Evolutionary conservation across 2,797 vertebrate species (phyloP).

Genomic region (Salarias fasciatus): DNA sequence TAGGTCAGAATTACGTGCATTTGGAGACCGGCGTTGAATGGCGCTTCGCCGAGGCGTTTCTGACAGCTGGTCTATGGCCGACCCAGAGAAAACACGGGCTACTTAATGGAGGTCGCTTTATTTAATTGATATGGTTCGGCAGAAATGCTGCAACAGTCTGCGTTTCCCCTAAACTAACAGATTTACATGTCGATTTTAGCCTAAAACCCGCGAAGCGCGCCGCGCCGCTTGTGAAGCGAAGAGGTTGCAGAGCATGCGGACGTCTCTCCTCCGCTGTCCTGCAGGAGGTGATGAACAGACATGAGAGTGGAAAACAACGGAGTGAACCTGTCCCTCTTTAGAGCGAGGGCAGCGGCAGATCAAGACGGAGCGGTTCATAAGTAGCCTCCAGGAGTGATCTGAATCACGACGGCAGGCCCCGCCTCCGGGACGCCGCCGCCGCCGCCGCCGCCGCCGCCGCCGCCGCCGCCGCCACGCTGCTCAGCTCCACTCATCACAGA

Average conservation of each 20-base stretch:
- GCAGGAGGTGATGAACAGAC: constrained; percentile 40
- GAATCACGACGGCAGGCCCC: constrained; percentile 56
- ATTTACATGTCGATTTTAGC: no score
- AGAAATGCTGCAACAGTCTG: no score
- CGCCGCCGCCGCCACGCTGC: constrained; percentile 52
- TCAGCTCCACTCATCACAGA: constrained; percentile 58
- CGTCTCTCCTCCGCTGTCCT: no score
- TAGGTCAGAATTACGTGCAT: background rate
- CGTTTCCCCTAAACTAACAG: no score
- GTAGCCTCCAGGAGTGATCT: constrained; percentile 40
- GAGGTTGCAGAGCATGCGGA: no score
- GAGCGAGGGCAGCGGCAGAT: constrained; percentile 36
- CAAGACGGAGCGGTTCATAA: constrained; percentile 45
- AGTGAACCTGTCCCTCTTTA: constrained; percentile 8
- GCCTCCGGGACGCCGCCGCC: constrained; percentile 37
- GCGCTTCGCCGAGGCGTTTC: no score
- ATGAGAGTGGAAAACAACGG: constrained; percentile 1
- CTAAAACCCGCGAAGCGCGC: no score
- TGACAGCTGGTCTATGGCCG: background rate
- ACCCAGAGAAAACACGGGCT: background rate
- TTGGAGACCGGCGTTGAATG: constrained; percentile 2
- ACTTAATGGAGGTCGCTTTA: background rate
- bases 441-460: constrained; percentile 37
- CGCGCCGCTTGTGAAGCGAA: no score
- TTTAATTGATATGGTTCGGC: no score